Evolutionary conservation across 2,888 invertebrate genomes (phyloP).

Genomic region (Cataglyphis rosenhaueri): DNA sequence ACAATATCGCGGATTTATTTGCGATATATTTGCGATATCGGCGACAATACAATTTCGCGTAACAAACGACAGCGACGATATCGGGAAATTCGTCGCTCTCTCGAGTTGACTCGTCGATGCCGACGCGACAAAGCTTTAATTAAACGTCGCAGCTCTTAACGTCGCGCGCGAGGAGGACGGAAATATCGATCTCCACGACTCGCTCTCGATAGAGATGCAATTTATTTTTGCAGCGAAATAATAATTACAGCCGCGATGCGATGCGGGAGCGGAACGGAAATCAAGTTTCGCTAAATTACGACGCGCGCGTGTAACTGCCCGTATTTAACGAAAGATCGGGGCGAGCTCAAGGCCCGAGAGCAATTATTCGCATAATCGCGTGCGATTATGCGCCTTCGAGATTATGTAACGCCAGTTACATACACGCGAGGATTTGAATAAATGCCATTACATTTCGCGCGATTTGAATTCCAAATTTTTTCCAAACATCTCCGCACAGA

Average conservation of each 20-base stretch:
- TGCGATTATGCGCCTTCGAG: slow-evolving; percentile 55
- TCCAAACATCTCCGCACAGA: background rate
- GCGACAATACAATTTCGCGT: background rate
- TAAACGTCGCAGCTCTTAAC: slow-evolving; percentile 21
- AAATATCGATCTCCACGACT: slow-evolving; percentile 30
- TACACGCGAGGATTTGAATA: background rate
- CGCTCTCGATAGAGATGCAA: slow-evolving; percentile 1
- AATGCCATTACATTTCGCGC: background rate
- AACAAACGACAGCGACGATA: background rate
- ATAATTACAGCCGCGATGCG: slow-evolving; percentile 8
- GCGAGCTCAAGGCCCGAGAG: slow-evolving; percentile 35
- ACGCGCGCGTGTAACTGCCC: slow-evolving; percentile 33
- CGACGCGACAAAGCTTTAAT: slow-evolving; percentile 5
- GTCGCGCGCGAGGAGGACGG: background rate
- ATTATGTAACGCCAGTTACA: slow-evolving; percentile 44
- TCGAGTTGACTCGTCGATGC: background rate
- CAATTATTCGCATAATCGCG: slow-evolving; percentile 57
- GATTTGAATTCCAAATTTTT: slow-evolving; percentile 23
- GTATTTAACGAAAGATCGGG: slow-evolving; percentile 52
- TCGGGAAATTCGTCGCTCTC: background rate
- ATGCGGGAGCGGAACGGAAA: slow-evolving; percentile 46
- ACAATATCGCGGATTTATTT: background rate
- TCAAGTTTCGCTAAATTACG: slow-evolving; percentile 56
- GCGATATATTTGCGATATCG: background rate
- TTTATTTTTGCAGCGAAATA: slow-evolving; percentile 28